Evolutionary conservation across 2,797 vertebrate genomes (phyloP), one percentile per base, ranked within the genome.

Genomic region (Emydoidea blandingii): DNA sequence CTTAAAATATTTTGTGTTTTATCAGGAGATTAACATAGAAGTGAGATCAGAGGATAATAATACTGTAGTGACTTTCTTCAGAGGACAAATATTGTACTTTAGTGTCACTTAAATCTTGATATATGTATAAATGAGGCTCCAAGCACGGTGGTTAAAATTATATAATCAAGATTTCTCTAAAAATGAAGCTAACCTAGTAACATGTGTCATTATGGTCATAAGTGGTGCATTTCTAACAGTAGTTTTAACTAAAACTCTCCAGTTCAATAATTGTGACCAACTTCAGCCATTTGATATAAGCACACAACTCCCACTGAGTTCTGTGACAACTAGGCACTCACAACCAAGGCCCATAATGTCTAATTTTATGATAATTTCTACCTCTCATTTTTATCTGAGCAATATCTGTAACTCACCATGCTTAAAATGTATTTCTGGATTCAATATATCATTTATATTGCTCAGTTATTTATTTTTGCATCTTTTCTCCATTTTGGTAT

Each of bases 161-260:
- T 21, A 8, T 44, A n/a, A 68, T 50, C 54, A 27, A 72, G 9
- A 29, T 49, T 1, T 12, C 56, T 95, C 79, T 80, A 56, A 94
- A 94, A 57, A 8, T 41, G 52, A 41, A 86, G 79, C 49, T 47
- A 79, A 87, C 81, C 91, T 54, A 25, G 76, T 94, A 34, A 16
- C 31, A 9, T 68, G 3, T 47, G 47, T 83, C 57, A 74, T 7
- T 14, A 47, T 53, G 65, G 84, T n/a, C 34, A 12, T 65, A 41
- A 85, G 56, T 3, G 6, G 19, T 23, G 4, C 81, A 54, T 96
- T 95, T 97, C 93, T 96, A 86, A 79, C 23, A 83, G 85, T 37
- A 93, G 14, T 96, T 92, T 79, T 89, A 97, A 97, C 94, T 95
- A 96, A 96, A 93, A 96, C 95, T 95, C 37, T 79, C 95, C 79